Evolutionary conservation across 2,113 vertebrate genomes (phyloP), one percentile per base, ranked within the genome.

Genomic region (Ptyas mucosa): DNA sequence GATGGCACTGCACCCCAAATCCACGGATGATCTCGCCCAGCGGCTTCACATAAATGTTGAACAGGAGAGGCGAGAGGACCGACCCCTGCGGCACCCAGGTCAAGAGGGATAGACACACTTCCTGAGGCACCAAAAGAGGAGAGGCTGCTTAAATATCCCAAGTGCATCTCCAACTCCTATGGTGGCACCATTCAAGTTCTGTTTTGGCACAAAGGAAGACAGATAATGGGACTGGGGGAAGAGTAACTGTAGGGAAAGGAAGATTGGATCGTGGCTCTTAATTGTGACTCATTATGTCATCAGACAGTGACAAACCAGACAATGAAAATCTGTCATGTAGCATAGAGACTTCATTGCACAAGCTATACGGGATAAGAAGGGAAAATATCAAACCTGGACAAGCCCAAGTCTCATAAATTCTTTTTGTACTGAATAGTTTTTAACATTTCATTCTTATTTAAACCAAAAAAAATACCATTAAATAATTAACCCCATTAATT

Each of bases 401-500:
- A 85, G 52, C 51, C 39, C 54, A 53, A 81, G 51, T 43, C 24
- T 46, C 34, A 54, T 55, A 85, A 15, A 58, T 39, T n/a, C 8
- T 43, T 8, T 26, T 64, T 92, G 46, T 55, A 81, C 54, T 92
- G 61, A 81, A 53, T 75, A 61, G 8, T 89, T 81, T 89, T 92
- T 89, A 85, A 69, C 81, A 89, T 85, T 53, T 49, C 64, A 24
- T 34, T 29, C 87, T 92, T 53, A 89, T 49, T 85, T 53, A 85
- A 43, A 89, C 64, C 57, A 81, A 3, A 52, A 49, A 55, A 85
- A 89, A 85, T 5, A 9, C 43, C 61, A 85, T 57, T 39, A 57
- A 34, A 92, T 85, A 92, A 88, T 69, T 69, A 57, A 89, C 81
- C 55, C 53, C 52, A 85, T 43, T 49, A 89, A 89, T 92, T 89